Conservation (phyloP, 2,888 invertebrate species). For the Aspidiotus destructor region DNA sequence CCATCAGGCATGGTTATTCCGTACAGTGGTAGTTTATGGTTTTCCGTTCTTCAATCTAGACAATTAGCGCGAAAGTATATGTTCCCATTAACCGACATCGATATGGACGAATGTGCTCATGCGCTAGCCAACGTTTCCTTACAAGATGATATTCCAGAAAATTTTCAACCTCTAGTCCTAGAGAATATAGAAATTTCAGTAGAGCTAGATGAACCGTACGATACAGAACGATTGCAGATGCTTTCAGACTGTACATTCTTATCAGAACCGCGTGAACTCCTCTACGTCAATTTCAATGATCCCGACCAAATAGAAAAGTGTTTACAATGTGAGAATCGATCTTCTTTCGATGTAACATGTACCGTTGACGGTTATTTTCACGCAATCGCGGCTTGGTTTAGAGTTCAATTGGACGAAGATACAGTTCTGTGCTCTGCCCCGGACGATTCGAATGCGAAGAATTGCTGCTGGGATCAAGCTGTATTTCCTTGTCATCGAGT, state of each 20-base stretch:
- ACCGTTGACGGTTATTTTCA: slow-evolving; percentile 50
- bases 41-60: slow-evolving; percentile 21
- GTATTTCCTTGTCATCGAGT: slow-evolving; percentile 53
- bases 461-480: slow-evolving; percentile 68
- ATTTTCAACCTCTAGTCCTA: slow-evolving; percentile 36
- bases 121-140: slow-evolving; percentile 14
- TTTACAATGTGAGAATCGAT: slow-evolving; percentile 40
- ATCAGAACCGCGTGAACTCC: slow-evolving; percentile 49
- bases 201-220: slow-evolving; percentile 52
- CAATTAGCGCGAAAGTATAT: slow-evolving; percentile 21
- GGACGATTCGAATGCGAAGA: slow-evolving; percentile 32
- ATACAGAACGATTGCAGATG: slow-evolving; percentile 56
- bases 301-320: slow-evolving; percentile 45
- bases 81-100: slow-evolving; percentile 14
- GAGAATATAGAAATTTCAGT: slow-evolving; percentile 41
- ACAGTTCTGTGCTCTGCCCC: slow-evolving; percentile 47
- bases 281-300: slow-evolving; percentile 56
- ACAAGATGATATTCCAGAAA: slow-evolving; percentile 12
- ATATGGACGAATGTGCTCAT: slow-evolving; percentile 17
- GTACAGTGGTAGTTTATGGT: slow-evolving; percentile 28
- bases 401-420: slow-evolving; percentile 55
- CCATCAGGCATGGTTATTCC: slow-evolving; percentile 27
- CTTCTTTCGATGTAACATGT: slow-evolving; percentile 42
- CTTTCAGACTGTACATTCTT: slow-evolving; percentile 49
- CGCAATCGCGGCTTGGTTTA: slow-evolving; percentile 63